phyloP scores from a whole-genome alignment of 2,113 vertebrate species.

The Peromyscus polionotus region DNA sequence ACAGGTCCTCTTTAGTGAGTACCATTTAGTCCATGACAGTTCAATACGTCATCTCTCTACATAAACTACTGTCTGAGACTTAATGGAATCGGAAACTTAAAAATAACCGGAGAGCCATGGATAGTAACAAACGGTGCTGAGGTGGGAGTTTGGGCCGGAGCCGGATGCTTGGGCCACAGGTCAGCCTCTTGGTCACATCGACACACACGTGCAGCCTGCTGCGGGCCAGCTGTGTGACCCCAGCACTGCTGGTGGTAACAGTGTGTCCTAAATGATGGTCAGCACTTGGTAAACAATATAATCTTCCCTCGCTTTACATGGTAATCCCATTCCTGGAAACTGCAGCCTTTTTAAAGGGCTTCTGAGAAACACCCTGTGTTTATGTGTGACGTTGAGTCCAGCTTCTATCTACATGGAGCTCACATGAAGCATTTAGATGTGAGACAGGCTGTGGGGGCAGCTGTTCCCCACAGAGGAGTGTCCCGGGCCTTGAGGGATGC shows the following conservation, averaged over 20 bases:
- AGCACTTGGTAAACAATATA: neutral
- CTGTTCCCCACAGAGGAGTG: neutral
- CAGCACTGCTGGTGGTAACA: neutral
- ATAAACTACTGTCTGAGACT: neutral
- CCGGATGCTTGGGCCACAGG: neutral
- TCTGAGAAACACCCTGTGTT: constrained; percentile 1
- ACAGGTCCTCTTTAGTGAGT: neutral
- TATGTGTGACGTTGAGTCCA: neutral
- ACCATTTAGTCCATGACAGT: neutral
- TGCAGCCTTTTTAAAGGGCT: neutral
- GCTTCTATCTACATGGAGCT: neutral
- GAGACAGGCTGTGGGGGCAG: neutral
- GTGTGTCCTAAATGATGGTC: neutral
- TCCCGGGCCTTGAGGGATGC: neutral
- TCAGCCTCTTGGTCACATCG: neutral
- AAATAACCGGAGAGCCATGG: neutral
- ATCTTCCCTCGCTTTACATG: neutral
- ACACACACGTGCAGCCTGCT: neutral
- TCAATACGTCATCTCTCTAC: neutral
- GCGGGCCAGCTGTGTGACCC: neutral
- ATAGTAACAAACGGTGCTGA: neutral
- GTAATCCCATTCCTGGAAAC: constrained; percentile 16
- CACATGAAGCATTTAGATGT: neutral
- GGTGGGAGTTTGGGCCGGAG: neutral
- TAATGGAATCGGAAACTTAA: neutral